Conservation (phyloP, 2,113 vertebrate genomes). For the Hydrolagus affinis region DNA sequence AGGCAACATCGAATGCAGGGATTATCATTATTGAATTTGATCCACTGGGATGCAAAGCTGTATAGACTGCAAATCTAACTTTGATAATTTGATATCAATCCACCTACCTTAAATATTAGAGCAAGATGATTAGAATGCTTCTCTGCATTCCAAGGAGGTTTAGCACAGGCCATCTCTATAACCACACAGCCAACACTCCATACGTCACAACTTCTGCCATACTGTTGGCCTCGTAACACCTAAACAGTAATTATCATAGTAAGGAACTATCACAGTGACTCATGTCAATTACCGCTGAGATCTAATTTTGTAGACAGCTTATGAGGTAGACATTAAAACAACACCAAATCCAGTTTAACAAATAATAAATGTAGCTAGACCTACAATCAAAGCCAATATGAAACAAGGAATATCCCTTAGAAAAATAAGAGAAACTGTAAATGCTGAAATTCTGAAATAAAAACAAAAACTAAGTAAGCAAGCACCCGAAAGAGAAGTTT, state of each 20-base stretch:
- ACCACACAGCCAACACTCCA: conserved; percentile 84
- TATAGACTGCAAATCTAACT: not conserved
- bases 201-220: conserved; percentile 83
- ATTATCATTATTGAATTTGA: too few relatives aligned
- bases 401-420: not conserved
- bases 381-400: not conserved
- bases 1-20: too few relatives aligned
- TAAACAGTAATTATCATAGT: conserved; percentile 38
- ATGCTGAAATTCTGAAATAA: too few relatives aligned
- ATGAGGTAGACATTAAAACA: not conserved
- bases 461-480: too few relatives aligned
- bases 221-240: conserved; percentile 80
- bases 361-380: not conserved
- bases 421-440: not conserved
- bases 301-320: not conserved
- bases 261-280: not conserved
- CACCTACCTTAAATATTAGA: conserved; percentile 77
- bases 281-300: not conserved
- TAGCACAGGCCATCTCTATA: conserved; percentile 85
- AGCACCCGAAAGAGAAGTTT: not conserved
- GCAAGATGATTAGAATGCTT: conserved; percentile 87
- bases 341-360: too few relatives aligned
- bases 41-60: not conserved
- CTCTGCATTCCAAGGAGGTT: conserved; percentile 83
- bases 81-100: not conserved